phyloP scores from a whole-genome alignment of 2,888 invertebrate genomes.

The Endotricha flammealis region DNA sequence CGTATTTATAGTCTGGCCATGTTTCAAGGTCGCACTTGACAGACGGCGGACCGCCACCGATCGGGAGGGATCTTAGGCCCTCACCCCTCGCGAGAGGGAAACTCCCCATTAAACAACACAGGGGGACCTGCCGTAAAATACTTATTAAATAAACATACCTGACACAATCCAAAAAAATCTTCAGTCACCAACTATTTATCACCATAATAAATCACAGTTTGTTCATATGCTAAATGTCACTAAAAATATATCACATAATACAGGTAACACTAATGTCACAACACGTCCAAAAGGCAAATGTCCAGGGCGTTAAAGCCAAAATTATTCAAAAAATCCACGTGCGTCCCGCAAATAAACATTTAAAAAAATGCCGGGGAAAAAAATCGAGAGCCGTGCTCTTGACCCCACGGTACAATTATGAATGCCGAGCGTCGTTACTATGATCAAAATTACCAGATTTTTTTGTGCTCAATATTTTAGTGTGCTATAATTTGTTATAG shows the following conservation, averaged over 20 bases:
- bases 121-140: slow-evolving; percentile 43
- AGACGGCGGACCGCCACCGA: slow-evolving; percentile 44
- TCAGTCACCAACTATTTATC: slow-evolving; percentile 69
- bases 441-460: slow-evolving; percentile 74
- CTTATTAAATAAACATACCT: slow-evolving; percentile 49
- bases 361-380: slow-evolving; percentile 58
- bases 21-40: slow-evolving; percentile 69
- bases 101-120: slow-evolving; percentile 25
- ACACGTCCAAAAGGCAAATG: slow-evolving; percentile 75
- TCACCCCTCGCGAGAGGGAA: slow-evolving; percentile 31
- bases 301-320: slow-evolving; percentile 65
- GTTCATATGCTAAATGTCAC: slow-evolving; percentile 73
- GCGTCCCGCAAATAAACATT: slow-evolving; percentile 68
- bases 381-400: slow-evolving; percentile 66
- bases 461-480: slow-evolving; percentile 73
- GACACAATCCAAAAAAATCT: slow-evolving; percentile 58
- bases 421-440: slow-evolving; percentile 74
- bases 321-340: slow-evolving; percentile 69
- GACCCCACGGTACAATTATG: slow-evolving; percentile 75
- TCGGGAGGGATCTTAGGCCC: slow-evolving; percentile 52
- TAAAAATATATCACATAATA: slow-evolving; percentile 73
- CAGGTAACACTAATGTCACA: slow-evolving; percentile 75
- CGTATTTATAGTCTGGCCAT: slow-evolving; percentile 67
- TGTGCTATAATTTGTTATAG: slow-evolving; percentile 62
- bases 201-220: slow-evolving; percentile 76